phyloP scores from a whole-genome alignment of 2,113 vertebrate genomes.

The Platichthys flesus region DNA sequence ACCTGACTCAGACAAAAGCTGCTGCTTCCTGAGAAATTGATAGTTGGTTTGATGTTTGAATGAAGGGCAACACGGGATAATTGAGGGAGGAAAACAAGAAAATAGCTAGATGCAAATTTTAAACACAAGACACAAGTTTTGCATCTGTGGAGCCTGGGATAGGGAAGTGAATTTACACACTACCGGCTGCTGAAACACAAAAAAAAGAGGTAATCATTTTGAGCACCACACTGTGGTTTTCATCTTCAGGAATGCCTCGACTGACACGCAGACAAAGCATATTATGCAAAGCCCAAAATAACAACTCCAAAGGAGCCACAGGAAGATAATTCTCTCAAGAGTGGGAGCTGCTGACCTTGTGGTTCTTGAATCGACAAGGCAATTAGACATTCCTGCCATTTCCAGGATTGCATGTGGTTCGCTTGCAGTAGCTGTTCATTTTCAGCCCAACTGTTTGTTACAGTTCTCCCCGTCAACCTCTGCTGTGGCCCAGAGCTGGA shows the following conservation, averaged over 20 bases:
- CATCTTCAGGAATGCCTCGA: conserved; percentile 48
- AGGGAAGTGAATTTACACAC: conserved; percentile 45
- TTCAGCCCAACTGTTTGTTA: conserved; percentile 17
- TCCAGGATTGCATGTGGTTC: conserved; percentile 26
- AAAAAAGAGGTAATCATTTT: conserved; percentile 47
- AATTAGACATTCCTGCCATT: conserved; percentile 67
- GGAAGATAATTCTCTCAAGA: conserved; percentile 16
- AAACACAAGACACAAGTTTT: conserved; percentile 39
- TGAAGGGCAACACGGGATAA: conserved; percentile 51
- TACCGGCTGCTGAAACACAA: conserved; percentile 24
- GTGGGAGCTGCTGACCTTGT: conserved; percentile 41
- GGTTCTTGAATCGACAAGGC: conserved; percentile 32
- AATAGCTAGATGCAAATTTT: conserved; percentile 44
- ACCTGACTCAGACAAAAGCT: conserved; percentile 15
- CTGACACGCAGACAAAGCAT: conserved; percentile 59
- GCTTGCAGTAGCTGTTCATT: conserved; percentile 30
- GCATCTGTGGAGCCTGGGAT: conserved; percentile 45
- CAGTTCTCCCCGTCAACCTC: neutral
- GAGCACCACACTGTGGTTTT: conserved; percentile 40
- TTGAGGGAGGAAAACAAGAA: conserved; percentile 39
- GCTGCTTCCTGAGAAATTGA: conserved; percentile 44
- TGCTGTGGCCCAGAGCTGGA: conserved; percentile 6
- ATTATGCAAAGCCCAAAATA: conserved; percentile 54
- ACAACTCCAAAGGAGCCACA: conserved; percentile 35
- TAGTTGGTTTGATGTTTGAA: conserved; percentile 36